phyloP scores from a whole-genome alignment of 2,113 vertebrate species.

The Paracanthobrama guichenoti region DNA sequence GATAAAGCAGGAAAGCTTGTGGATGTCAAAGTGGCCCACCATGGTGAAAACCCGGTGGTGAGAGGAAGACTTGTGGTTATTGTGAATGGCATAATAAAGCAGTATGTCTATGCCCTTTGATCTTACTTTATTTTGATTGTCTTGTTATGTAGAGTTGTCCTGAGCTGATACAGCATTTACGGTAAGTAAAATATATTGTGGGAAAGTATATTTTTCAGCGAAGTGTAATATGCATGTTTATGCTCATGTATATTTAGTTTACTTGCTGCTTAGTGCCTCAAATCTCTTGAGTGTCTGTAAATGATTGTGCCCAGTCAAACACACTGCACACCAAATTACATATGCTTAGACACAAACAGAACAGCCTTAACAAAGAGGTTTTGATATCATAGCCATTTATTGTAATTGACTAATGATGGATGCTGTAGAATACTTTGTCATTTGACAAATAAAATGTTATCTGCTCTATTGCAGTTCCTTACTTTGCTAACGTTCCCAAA shows the following conservation, averaged over 20 bases:
- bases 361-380: background rate
- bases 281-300: background rate
- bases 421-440: background rate
- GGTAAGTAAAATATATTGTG: slow-evolving; percentile 75
- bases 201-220: background rate
- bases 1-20: slow-evolving; percentile 89
- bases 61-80: slow-evolving; percentile 49
- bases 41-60: slow-evolving; percentile 97
- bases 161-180: slow-evolving; percentile 92
- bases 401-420: background rate
- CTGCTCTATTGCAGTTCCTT: background rate
- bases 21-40: slow-evolving; percentile 98
- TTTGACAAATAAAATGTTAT: background rate
- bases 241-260: background rate
- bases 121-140: background rate
- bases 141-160: slow-evolving; percentile 84
- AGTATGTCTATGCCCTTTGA: background rate
- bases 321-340: background rate
- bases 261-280: background rate
- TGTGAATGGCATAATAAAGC: background rate
- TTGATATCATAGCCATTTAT: background rate
- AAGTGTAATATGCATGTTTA: background rate
- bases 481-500: background rate
- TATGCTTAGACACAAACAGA: background rate
- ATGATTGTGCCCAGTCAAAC: background rate